A percentile compares a stretch with the other conserved stretches of the same genome.
phyloP scores from a whole-genome alignment of 53 echinoderm and acorn worm genomes.

The Pentamera pediparva region DNA sequence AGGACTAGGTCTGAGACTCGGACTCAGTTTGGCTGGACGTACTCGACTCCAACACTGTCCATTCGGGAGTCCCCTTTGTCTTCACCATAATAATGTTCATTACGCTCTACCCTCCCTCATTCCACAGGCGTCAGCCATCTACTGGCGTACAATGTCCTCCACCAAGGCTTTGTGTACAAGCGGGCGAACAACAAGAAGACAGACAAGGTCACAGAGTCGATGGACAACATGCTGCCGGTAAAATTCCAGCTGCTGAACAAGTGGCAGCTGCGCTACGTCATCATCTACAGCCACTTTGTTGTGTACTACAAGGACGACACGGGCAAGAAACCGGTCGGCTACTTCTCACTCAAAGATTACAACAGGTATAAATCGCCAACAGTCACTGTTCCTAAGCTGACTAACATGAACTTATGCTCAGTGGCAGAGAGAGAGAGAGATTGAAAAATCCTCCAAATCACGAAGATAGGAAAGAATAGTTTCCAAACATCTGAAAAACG shows the following conservation, averaged over 20 bases:
- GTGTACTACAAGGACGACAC: constrained; percentile 82
- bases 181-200: constrained; percentile 60
- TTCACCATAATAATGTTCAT: neutral
- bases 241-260: constrained; percentile 17
- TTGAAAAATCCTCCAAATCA: too few species aligned
- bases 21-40: neutral
- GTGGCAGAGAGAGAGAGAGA: too few species aligned
- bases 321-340: constrained; percentile 58
- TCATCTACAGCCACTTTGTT: constrained; percentile 74
- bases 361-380: constrained; percentile 54
- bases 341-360: constrained; percentile 75
- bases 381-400: too few species aligned
- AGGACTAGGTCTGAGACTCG: neutral
- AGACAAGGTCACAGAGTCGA: constrained; percentile 23
- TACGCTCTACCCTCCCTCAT: neutral
- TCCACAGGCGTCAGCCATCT: constrained; percentile 53
- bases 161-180: constrained; percentile 89
- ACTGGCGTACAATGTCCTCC: constrained; percentile 38
- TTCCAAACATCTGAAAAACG: too few species aligned
- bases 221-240: constrained; percentile 17
- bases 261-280: constrained; percentile 93
- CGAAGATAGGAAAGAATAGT: too few species aligned
- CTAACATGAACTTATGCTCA: too few species aligned
- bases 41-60: neutral
- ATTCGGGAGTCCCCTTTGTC: neutral